Evolutionary conservation across 1,140 invertebrate species (phyloP).

Genomic region (Drosophila hydei): DNA sequence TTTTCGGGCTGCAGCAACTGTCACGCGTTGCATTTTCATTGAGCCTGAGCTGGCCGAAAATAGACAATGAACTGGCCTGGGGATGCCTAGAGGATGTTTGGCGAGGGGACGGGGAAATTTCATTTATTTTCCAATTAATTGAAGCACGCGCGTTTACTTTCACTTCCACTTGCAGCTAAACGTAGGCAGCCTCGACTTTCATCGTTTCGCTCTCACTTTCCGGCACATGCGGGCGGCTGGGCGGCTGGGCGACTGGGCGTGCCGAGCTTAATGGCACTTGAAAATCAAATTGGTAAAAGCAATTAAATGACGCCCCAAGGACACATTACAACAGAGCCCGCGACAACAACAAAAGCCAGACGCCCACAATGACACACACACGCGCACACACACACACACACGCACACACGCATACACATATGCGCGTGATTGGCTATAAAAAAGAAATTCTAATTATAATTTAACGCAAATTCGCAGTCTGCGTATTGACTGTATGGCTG

Average conservation of each 20-base stretch:
- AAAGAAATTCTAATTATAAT: conserved; percentile 83
- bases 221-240: conserved; percentile 55
- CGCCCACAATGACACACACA: conserved; percentile 27
- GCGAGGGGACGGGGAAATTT: conserved; percentile 24
- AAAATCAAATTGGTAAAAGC: conserved; percentile 84
- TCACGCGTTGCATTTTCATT: conserved; percentile 56
- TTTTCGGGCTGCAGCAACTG: conserved; percentile 51
- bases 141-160: conserved; percentile 78
- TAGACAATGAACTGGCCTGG: conserved; percentile 55
- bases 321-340: conserved; percentile 78
- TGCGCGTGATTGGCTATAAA: conserved; percentile 75
- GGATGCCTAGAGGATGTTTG: conserved; percentile 4
- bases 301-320: conserved; percentile 84
- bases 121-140: conserved; percentile 83
- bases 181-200: conserved; percentile 14
- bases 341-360: conserved; percentile 49
- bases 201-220: conserved; percentile 65
- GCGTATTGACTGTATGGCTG: conserved; percentile 42
- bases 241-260: conserved; percentile 29
- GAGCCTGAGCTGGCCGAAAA: conserved; percentile 53
- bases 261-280: conserved; percentile 82
- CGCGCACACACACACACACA: conserved; percentile 25
- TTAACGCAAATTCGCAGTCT: conserved; percentile 77
- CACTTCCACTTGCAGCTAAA: conserved; percentile 47
- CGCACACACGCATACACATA: conserved; percentile 36